These are phyloP conservation scores for Austrofundulus limnaeus DNA, from an alignment of 2,113 vertebrate genomes.

Conservation along the genomic window DNA sequence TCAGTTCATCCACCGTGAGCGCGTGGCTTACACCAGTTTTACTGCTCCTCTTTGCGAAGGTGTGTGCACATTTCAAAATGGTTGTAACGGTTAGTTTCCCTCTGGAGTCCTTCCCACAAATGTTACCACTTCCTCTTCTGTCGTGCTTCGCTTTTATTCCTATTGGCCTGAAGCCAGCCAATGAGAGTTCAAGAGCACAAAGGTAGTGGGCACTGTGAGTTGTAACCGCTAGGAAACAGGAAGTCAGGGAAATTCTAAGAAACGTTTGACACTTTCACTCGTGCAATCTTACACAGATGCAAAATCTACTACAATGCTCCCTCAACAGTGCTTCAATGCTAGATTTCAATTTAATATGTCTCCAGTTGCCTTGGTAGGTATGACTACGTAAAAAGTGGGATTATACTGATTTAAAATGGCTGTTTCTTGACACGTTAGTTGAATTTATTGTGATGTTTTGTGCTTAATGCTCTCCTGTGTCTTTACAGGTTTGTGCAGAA, in stretches of 20 bases:
- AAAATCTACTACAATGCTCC: constrained; percentile 25
- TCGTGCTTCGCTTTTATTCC: constrained; percentile 43
- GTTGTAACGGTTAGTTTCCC: constrained; percentile 66
- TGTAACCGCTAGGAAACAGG: constrained; percentile 69
- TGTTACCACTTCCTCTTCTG: constrained; percentile 68
- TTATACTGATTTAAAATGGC: neutral
- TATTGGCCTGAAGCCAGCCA: constrained; percentile 66
- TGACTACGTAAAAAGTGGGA: neutral
- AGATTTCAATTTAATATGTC: constrained; percentile 2
- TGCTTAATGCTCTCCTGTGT: constrained; percentile 16
- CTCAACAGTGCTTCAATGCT: constrained; percentile 6
- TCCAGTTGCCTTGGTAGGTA: constrained; percentile 35
- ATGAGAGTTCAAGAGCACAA: constrained; percentile 52
- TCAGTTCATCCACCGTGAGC: neutral
- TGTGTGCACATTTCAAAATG: neutral
- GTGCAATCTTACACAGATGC: constrained; percentile 17
- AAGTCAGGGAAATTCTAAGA: constrained; percentile 71
- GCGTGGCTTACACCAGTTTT: neutral
- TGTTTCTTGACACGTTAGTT: neutral
- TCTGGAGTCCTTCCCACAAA: constrained; percentile 62
- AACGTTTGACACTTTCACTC: constrained; percentile 59
- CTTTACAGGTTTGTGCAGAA: constrained; percentile 76
- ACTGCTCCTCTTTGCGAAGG: neutral
- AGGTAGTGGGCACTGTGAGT: constrained; percentile 54
- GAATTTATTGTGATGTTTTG: neutral